phyloP scores from a whole-genome alignment of 2,797 vertebrate genomes.

The Propithecus perrieri region DNA sequence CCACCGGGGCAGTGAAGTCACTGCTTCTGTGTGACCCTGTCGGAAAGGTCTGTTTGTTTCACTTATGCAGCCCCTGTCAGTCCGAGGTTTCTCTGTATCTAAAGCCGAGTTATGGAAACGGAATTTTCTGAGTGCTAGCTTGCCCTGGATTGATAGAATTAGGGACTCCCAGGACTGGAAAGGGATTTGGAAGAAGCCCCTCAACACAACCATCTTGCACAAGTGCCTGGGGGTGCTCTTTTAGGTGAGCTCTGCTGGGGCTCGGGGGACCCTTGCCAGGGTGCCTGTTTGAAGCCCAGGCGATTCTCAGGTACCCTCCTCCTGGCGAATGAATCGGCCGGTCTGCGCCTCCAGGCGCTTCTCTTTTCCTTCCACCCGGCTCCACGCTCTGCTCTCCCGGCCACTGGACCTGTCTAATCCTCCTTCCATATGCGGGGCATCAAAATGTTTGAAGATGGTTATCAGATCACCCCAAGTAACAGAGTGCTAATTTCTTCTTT shows the following conservation, averaged over 20 bases:
- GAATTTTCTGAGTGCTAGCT: neutral
- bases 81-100: neutral
- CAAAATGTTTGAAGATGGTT: neutral
- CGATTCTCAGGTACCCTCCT: accelerated
- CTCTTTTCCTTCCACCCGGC: neutral
- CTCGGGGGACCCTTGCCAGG: neutral
- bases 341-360: accelerated
- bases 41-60: neutral
- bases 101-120: neutral
- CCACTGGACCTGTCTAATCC: too few species aligned
- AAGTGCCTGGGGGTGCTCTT: too few species aligned
- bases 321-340: accelerated
- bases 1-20: accelerated
- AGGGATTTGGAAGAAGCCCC: neutral
- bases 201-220: accelerated
- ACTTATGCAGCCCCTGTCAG: accelerated
- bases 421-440: neutral
- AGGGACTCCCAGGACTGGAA: neutral
- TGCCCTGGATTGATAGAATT: neutral
- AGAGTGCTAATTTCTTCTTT: neutral
- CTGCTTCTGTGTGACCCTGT: neutral
- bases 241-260: neutral
- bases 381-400: too few species aligned
- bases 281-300: accelerated
- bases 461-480: neutral